Evolutionary conservation across 2,797 vertebrate genomes (phyloP).

Genomic region (Micrastur ruficollis): DNA sequence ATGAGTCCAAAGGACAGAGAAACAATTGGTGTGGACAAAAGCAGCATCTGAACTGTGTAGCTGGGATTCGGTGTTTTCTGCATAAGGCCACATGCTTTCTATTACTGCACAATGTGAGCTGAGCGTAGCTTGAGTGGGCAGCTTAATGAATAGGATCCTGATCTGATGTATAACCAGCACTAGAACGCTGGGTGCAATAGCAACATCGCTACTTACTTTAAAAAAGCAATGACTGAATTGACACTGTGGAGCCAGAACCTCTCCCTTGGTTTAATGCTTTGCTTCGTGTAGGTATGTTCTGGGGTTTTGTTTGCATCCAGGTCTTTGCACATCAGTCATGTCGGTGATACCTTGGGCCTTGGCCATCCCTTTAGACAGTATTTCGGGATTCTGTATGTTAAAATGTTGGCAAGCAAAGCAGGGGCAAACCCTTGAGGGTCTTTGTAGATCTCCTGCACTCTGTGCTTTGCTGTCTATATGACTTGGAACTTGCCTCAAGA

Average conservation of each 20-base stretch:
- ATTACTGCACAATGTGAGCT: too few relatives aligned
- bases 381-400: too few relatives aligned
- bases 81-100: neutral
- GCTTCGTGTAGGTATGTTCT: neutral
- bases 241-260: neutral
- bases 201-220: neutral
- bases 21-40: too few relatives aligned
- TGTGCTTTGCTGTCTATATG: neutral
- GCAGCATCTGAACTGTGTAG: neutral
- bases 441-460: neutral
- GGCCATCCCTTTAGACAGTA: neutral
- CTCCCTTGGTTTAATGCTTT: neutral
- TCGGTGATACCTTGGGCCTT: neutral
- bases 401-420: neutral
- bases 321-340: neutral
- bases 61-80: neutral
- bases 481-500: too few relatives aligned
- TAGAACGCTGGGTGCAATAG: neutral
- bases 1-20: too few relatives aligned
- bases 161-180: neutral
- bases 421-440: neutral
- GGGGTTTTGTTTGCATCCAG: too few relatives aligned
- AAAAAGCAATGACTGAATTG: neutral
- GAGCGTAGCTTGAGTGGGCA: neutral
- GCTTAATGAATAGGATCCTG: too few relatives aligned